phyloP scores from a whole-genome alignment of 2,113 vertebrate species.

The Ammodytes dubius region DNA sequence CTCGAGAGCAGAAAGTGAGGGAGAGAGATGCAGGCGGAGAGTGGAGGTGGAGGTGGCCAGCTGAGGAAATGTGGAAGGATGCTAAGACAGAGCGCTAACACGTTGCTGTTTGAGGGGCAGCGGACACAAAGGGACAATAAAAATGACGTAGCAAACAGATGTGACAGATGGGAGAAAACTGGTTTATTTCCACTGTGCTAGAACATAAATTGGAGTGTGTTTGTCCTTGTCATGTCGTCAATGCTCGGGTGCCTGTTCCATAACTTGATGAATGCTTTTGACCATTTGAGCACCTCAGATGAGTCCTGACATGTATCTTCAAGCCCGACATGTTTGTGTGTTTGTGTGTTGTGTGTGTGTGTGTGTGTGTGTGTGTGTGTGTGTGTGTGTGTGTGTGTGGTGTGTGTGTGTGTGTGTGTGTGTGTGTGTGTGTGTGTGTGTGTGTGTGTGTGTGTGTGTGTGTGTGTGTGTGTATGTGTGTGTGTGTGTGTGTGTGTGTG shows the following conservation, averaged over 20 bases:
- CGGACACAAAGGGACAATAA: constrained; percentile 47
- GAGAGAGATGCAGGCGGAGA: constrained; percentile 36
- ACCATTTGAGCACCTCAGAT: not conserved
- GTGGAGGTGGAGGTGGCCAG: constrained; percentile 23
- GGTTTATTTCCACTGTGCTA: constrained; percentile 33
- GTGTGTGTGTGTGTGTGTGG: constrained; percentile 17
- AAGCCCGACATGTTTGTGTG: too few species aligned
- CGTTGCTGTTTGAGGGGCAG: constrained; percentile 23
- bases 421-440: constrained; percentile 17
- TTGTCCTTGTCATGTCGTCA: constrained; percentile 37
- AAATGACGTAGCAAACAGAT: constrained; percentile 47
- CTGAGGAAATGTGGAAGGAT: constrained; percentile 31
- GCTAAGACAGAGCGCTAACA: constrained; percentile 19
- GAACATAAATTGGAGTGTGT: constrained; percentile 28
- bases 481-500: constrained; percentile 15
- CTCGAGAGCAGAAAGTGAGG: constrained; percentile 46
- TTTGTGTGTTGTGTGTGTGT: constrained; percentile 15
- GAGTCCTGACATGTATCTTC: not conserved
- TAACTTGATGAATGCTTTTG: not conserved
- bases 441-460: constrained; percentile 11
- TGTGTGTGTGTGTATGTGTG: constrained; percentile 16
- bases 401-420: constrained; percentile 13
- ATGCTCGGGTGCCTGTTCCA: not conserved
- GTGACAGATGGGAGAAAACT: constrained; percentile 43
- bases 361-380: constrained; percentile 5